Evolutionary conservation across 2,888 invertebrate species (phyloP), one percentile per base, ranked within the genome.

Genomic region (Drosophila paramelanica): DNA sequence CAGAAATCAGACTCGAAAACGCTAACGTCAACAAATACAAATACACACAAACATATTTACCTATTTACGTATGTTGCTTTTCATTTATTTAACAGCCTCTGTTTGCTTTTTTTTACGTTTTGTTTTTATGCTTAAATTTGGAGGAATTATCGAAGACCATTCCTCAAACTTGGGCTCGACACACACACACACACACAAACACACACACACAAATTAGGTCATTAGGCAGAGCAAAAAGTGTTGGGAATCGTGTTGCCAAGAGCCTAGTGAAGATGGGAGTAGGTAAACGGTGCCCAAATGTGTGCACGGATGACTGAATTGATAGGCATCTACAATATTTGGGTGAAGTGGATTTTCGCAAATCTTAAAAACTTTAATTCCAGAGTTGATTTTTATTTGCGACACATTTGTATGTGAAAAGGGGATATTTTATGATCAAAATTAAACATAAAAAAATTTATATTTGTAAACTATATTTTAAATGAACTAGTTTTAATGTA

Each of bases 211-310:
- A 67, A 81, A 87, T 81, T 81, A 64, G 81, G 81, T 81, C 88
- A 81, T 81, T 81, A 81, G 87, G 81, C 78, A 81, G 49, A 71
- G 68, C 47, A 45, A 55, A 45, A 41, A 62, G 77, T 20, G 45
- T 42, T 38, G n/a, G 17, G 20, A 27, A 33, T 27, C 42, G 80
- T 17, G 74, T 49, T 57, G 60, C 45, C 14, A 75, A 25, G 36
- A 13, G 27, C n/a, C 20, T 31, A n/a, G 25, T 11, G 41, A 33
- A 36, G 27, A 56, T 57, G 45, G 13, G 38, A 38, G 42, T 42
- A 43, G 57, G 11, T 27, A 41, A 39, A 38, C 38, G 23, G 17
- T 17, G 38, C 38, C 3, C n/a, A 38, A 27, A n/a, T 13, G 17
- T 8, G 11, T 3, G 14, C 25, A 25, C 25, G 33, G 8, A 31